These are phyloP conservation scores for Frankliniella intonsa DNA, from an alignment of 2,888 invertebrate species.

Conservation along the genomic window DNA sequence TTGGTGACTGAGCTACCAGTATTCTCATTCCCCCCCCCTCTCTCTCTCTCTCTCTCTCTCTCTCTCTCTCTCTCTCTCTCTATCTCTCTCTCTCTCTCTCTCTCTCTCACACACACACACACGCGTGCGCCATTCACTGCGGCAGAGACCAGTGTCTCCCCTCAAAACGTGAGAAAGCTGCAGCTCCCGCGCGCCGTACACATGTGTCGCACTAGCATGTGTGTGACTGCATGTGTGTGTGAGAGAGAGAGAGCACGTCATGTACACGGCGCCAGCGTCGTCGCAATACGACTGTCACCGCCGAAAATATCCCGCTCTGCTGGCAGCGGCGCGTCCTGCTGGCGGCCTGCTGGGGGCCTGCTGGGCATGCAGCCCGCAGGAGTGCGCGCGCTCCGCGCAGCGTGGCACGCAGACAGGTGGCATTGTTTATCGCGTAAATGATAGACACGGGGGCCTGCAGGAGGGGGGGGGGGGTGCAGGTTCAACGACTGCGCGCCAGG, in stretches of 20 bases:
- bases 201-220: neutral
- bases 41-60: neutral
- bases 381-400: neutral
- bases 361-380: neutral
- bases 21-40: neutral
- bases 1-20: neutral
- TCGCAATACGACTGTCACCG: neutral
- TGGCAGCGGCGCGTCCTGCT: no score
- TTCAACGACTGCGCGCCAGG: neutral
- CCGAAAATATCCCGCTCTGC: neutral
- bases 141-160: neutral
- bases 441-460: neutral
- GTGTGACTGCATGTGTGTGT: neutral
- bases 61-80: neutral
- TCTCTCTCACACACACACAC: slow-evolving; percentile 15
- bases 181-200: neutral
- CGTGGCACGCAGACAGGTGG: slow-evolving; percentile 10
- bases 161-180: neutral
- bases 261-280: neutral
- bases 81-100: neutral
- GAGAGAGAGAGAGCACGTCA: neutral
- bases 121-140: neutral
- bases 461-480: neutral
- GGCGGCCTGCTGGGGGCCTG: neutral
- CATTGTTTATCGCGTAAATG: slow-evolving; percentile 20